Percentiles rank a stretch among this genome's conserved stretches.
phyloP scores from a whole-genome alignment of 2,113 vertebrate species.

The Gopherus flavomarginatus region DNA sequence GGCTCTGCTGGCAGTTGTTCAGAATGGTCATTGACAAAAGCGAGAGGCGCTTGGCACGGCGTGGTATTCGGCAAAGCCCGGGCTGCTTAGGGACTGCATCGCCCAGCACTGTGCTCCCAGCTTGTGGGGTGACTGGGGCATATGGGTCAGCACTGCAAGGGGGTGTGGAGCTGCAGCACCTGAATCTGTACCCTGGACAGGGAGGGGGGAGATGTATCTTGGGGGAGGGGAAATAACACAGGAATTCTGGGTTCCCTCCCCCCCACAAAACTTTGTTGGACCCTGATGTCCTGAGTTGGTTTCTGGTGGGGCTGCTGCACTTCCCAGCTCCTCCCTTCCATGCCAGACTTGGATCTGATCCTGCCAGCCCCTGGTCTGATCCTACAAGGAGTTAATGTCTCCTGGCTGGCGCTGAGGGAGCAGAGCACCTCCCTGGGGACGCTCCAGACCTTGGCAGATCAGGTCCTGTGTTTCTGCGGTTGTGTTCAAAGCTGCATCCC shows the following conservation, averaged over 20 bases:
- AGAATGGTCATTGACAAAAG: slow-evolving; percentile 8
- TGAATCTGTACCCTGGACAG: neutral
- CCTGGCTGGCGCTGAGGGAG: neutral
- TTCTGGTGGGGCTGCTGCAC: neutral
- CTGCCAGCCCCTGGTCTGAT: neutral
- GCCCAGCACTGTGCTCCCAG: neutral
- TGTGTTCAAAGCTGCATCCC: neutral
- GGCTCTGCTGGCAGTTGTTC: slow-evolving; percentile 41
- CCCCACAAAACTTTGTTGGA: too few relatives aligned
- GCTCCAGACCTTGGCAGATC: neutral
- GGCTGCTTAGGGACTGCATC: neutral
- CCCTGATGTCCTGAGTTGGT: neutral
- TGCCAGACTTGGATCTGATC: neutral
- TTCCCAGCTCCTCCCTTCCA: neutral
- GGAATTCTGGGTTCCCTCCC: neutral
- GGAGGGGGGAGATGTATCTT: neutral
- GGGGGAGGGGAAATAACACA: too few relatives aligned
- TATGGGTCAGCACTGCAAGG: neutral
- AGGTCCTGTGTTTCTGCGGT: neutral
- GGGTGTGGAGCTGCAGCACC: neutral
- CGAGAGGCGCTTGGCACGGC: fast-evolving
- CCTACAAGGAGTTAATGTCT: neutral
- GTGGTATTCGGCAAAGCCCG: neutral
- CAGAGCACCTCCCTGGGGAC: neutral
- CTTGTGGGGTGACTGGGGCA: fast-evolving